Evolutionary conservation across 2,113 vertebrate genomes (phyloP).

Genomic region (Heteronetta atricapilla): DNA sequence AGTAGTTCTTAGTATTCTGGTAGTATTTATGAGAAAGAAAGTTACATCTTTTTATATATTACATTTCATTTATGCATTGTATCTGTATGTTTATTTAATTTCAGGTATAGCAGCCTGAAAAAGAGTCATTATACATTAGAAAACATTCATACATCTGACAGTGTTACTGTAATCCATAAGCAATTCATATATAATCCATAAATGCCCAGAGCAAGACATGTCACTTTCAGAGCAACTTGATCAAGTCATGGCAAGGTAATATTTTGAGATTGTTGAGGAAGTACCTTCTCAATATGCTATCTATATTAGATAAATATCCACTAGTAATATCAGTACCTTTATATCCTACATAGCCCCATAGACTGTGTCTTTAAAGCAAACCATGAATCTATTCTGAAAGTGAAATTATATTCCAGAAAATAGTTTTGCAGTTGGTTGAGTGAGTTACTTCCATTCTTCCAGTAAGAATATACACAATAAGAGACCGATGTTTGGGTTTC

Average conservation of each 20-base stretch:
- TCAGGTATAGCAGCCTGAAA: not conserved
- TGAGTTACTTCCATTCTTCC: not conserved
- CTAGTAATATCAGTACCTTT: not conserved
- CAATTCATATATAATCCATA: not conserved
- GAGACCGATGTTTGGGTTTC: not conserved
- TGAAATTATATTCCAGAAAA: not conserved
- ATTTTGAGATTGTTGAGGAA: not conserved
- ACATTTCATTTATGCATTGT: not conserved
- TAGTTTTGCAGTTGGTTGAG: not conserved
- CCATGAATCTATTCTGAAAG: not conserved
- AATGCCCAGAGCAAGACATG: not conserved
- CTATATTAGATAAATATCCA: not conserved
- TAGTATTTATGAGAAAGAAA: not conserved
- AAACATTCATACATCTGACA: not conserved
- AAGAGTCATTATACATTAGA: not conserved
- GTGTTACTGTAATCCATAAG: not conserved
- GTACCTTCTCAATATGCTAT: not conserved
- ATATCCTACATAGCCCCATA: not conserved
- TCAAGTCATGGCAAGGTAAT: not conserved
- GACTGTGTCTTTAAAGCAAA: not conserved
- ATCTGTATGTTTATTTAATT: constrained; percentile 19
- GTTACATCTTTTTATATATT: not conserved
- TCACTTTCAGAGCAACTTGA: not conserved
- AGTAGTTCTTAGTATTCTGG: not conserved
- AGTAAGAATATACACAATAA: not conserved